Conservation (phyloP, 1,140 invertebrate species). For the Macrobrachium rosenbergii region DNA sequence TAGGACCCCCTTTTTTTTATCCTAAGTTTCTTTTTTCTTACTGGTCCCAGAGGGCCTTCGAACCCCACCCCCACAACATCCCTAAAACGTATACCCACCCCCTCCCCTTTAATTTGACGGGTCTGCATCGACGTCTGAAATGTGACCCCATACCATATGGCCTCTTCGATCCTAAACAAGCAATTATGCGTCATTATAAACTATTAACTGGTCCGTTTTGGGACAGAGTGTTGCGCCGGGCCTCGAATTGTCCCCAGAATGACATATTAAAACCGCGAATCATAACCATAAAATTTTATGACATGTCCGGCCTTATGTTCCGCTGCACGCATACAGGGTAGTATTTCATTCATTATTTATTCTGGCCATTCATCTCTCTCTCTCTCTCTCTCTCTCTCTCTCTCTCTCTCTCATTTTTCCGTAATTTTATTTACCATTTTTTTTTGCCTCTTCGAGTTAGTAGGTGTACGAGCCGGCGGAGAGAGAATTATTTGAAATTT, state of each 20-base stretch:
- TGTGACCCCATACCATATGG: neutral
- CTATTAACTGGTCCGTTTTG: neutral
- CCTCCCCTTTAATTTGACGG: neutral
- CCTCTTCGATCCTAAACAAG: neutral
- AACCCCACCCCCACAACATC: neutral
- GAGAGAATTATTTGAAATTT: no score
- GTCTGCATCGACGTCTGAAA: no score
- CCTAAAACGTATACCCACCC: neutral
- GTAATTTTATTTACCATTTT: no score
- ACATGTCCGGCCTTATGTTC: neutral
- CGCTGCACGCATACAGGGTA: no score
- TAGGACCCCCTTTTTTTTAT: neutral
- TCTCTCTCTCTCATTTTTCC: no score
- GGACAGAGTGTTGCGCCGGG: neutral
- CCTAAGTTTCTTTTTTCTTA: neutral
- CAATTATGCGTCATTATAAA: neutral
- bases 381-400: no score
- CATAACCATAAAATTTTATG: conserved; percentile 13
- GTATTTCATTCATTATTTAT: no score
- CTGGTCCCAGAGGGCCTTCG: neutral
- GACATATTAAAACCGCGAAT: neutral
- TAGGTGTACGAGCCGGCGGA: no score
- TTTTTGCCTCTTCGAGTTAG: no score
- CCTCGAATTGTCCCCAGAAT: no score
- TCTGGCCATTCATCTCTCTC: no score